Conservation (phyloP, 1,140 invertebrate genomes). For the Drosophila nigrodunni region DNA sequence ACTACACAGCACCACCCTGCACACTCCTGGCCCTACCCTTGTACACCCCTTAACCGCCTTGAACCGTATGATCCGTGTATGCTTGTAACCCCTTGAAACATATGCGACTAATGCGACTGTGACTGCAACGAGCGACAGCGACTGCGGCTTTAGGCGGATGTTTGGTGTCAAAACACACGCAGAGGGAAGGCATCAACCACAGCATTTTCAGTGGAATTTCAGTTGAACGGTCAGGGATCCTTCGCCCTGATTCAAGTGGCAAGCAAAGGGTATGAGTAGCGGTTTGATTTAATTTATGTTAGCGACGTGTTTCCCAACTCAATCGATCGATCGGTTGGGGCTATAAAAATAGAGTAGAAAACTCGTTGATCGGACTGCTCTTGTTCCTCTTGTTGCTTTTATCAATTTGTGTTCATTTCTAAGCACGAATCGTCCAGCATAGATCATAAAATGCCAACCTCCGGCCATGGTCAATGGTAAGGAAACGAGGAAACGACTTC, state of each 20-base stretch:
- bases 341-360: slow-evolving; percentile 66
- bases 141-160: slow-evolving; percentile 68
- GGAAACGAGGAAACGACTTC: slow-evolving; percentile 24
- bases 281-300: slow-evolving; percentile 69
- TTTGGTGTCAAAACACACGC: slow-evolving; percentile 76
- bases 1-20: not conserved
- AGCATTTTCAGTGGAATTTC: slow-evolving; percentile 70
- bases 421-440: slow-evolving; percentile 70
- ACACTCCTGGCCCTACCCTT: not conserved
- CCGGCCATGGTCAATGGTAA: slow-evolving; percentile 48
- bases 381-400: slow-evolving; percentile 52
- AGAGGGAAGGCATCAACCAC: not conserved
- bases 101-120: slow-evolving; percentile 42
- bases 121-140: slow-evolving; percentile 32
- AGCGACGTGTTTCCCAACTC: slow-evolving; percentile 71
- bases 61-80: not conserved
- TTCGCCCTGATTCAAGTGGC: slow-evolving; percentile 26
- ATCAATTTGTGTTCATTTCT: slow-evolving; percentile 80
- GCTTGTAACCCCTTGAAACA: slow-evolving; percentile 35
- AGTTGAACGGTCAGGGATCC: slow-evolving; percentile 53
- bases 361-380: slow-evolving; percentile 24
- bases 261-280: not conserved
- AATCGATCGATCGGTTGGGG: slow-evolving; percentile 49
- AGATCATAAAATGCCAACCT: slow-evolving; percentile 72
- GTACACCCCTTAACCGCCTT: not conserved